Conservation (phyloP, 1,140 invertebrate genomes). For the Drosophila paulistorum region DNA sequence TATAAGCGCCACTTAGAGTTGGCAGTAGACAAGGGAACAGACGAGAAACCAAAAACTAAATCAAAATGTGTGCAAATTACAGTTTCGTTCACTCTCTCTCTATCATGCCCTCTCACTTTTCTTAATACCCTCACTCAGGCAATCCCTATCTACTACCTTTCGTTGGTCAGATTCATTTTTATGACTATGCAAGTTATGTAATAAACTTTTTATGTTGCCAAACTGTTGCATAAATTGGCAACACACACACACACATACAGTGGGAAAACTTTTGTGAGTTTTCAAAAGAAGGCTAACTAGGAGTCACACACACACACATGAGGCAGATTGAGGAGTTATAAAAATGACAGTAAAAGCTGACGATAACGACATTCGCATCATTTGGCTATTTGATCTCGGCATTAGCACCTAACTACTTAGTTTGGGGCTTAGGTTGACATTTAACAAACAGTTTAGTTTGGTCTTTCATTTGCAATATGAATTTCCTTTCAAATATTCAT, state of each 20-base stretch:
- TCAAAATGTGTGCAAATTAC: conserved; percentile 69
- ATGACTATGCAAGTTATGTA: conserved; percentile 66
- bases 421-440: conserved; percentile 19
- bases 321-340: conserved; percentile 39
- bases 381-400: conserved; percentile 39
- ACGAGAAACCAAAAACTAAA: conserved; percentile 47
- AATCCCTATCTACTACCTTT: neutral
- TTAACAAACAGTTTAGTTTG: neutral
- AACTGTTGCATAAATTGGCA: conserved; percentile 77
- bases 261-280: conserved; percentile 33
- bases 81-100: conserved; percentile 37
- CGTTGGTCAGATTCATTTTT: conserved; percentile 45
- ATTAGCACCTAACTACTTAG: conserved; percentile 67
- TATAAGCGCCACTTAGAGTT: conserved; percentile 62
- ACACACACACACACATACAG: conserved; percentile 26
- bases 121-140: conserved; percentile 14
- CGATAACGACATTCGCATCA: conserved; percentile 47
- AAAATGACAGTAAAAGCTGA: conserved; percentile 56
- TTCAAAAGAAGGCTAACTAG: conserved; percentile 48
- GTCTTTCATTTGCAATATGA: conserved; percentile 58
- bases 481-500: conserved; percentile 61
- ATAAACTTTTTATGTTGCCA: conserved; percentile 74
- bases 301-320: conserved; percentile 21
- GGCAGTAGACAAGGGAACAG: conserved; percentile 14
- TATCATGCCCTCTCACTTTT: conserved; percentile 8